A percentile compares a stretch with the other conserved stretches of the same genome.
phyloP scores from a whole-genome alignment of 2,113 vertebrate genomes.

The Pipra filicauda region DNA sequence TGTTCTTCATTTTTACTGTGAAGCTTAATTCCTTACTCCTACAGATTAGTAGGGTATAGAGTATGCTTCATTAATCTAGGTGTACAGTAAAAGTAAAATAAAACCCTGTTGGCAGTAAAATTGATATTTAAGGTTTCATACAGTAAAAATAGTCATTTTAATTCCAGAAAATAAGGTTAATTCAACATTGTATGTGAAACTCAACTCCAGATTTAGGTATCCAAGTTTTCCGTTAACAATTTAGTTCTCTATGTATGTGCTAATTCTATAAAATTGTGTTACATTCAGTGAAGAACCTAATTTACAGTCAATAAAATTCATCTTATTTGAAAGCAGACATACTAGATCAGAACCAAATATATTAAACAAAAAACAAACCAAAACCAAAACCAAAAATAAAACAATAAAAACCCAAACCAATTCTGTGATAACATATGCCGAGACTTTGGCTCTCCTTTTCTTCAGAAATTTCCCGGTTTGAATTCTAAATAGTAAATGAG shows the following conservation, averaged over 20 bases:
- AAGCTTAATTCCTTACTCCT: neutral
- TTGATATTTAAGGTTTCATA: neutral
- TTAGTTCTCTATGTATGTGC: neutral
- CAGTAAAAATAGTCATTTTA: neutral
- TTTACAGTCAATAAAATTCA: neutral
- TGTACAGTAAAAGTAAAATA: neutral
- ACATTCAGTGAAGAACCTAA: neutral
- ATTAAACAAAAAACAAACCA: too few species aligned
- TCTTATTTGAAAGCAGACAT: neutral
- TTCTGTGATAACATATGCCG: neutral
- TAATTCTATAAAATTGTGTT: neutral
- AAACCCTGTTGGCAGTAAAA: neutral
- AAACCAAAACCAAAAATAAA: too few species aligned
- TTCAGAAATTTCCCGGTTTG: neutral
- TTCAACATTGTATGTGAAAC: neutral
- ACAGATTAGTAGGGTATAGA: neutral
- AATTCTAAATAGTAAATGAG: neutral
- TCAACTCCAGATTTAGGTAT: neutral
- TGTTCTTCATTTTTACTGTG: neutral
- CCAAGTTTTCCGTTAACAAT: neutral
- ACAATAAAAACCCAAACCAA: neutral
- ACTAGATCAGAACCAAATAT: neutral
- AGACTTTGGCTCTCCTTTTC: neutral
- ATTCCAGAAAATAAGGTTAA: neutral
- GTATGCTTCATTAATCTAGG: neutral